A percentile compares a stretch with the other conserved stretches of the same genome.
These are phyloP conservation scores for Halcyon smyrnensis DNA, from an alignment of 2,797 vertebrate species.

Conservation along the genomic window DNA sequence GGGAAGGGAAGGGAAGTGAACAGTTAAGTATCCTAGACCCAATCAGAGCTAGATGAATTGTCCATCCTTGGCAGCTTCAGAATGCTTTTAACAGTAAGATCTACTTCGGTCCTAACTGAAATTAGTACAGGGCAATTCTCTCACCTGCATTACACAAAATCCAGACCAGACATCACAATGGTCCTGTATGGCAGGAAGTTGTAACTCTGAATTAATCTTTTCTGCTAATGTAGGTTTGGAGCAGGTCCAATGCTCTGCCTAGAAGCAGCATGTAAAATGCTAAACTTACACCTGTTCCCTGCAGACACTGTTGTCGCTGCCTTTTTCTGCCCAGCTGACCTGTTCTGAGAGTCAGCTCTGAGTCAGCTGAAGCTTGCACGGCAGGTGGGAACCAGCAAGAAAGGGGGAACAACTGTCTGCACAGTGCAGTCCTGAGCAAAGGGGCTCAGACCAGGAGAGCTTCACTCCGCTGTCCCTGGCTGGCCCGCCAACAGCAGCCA, in stretches of 20 bases:
- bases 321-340: background rate
- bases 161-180: background rate
- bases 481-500: background rate
- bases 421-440: background rate
- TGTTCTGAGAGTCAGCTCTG: constrained; percentile 18
- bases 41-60: background rate
- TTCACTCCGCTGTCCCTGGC: background rate
- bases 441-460: background rate
- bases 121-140: background rate
- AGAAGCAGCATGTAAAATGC: background rate
- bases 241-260: background rate
- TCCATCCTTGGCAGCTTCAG: background rate
- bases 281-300: background rate
- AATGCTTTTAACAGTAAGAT: background rate
- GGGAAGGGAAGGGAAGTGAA: background rate
- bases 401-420: background rate
- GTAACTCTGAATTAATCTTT: background rate
- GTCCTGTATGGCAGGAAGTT: background rate
- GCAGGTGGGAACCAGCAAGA: background rate
- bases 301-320: background rate
- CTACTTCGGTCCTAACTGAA: background rate
- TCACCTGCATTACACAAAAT: background rate
- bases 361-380: background rate
- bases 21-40: background rate
- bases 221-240: background rate